These are phyloP conservation scores for Pogonocherus hispidulus DNA, from an alignment of 2,888 invertebrate species.

Conservation along the genomic window DNA sequence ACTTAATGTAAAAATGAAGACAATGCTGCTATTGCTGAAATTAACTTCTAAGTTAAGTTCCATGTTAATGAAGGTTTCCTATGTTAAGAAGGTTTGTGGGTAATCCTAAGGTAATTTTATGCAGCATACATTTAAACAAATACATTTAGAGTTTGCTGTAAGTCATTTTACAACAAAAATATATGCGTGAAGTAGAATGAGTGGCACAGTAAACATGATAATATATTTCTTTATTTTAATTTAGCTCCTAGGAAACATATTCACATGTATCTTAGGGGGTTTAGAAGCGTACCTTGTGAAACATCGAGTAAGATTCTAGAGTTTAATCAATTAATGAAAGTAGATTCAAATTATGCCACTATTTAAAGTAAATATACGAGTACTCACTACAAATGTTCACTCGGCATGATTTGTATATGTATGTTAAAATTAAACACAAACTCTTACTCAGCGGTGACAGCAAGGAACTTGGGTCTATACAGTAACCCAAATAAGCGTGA, in stretches of 20 bases:
- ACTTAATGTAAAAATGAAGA: too few relatives aligned
- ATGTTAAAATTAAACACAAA: slow-evolving; percentile 22
- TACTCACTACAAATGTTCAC: slow-evolving; percentile 15
- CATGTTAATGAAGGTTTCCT: too few relatives aligned
- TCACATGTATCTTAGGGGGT: background rate
- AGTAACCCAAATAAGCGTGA: slow-evolving; percentile 96
- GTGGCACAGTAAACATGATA: slow-evolving; percentile 13
- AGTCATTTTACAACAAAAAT: slow-evolving; percentile 8
- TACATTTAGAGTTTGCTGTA: slow-evolving; percentile 13
- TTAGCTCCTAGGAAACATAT: slow-evolving; percentile 6
- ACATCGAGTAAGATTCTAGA: background rate
- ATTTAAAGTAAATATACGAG: too few relatives aligned
- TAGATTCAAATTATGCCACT: too few relatives aligned
- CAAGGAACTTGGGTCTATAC: slow-evolving; percentile 89
- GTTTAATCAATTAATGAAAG: slow-evolving; percentile 6
- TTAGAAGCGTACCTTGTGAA: background rate
- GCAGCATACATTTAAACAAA: background rate
- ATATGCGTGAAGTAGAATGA: slow-evolving; percentile 24
- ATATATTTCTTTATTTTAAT: slow-evolving; percentile 7
- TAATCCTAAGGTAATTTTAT: slow-evolving; percentile 21
- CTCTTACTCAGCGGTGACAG: slow-evolving; percentile 90
- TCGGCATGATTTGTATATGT: slow-evolving; percentile 2
- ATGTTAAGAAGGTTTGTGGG: too few relatives aligned
- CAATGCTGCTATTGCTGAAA: too few relatives aligned
- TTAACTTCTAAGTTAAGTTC: too few relatives aligned